Base-by-base conservation (phyloP, 2,888 invertebrate species). In the Pardosa pseudoannulata region DNA sequence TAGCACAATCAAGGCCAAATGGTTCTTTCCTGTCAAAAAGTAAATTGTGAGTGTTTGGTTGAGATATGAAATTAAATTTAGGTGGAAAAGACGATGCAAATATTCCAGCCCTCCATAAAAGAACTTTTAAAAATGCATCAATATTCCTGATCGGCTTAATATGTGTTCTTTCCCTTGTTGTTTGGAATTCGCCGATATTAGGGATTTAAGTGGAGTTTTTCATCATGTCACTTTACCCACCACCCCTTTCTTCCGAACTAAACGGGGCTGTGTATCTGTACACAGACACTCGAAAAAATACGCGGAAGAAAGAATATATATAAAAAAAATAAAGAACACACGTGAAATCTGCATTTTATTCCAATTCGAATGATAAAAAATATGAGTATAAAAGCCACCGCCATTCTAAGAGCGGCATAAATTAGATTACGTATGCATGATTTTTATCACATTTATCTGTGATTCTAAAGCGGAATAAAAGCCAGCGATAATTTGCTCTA, bases 191-290 rank as follows among this genome's bases (percentile, higher is more conserved):
- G 32, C 28, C 50, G 72, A 67, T 80, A 80, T 80, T 80, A 80
- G 74, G 72, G 81, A 74, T 74, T 81, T 68, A 81, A 81, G 81
- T 74, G 74, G 56, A 81, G 81, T 74, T 81, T 81, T 81, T 81
- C 81, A 74, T 81, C 81, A 81, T 81, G 74, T 81, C 74, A 81
- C 65, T 65, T 36, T 1, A 19, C 71, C 64, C 68, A 9, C 68
- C 9, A n/a, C 41, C n/a, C 41, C 50, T 36, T 32, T 27, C 56
- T 31, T 50, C 13, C 46, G 0, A 46, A 62, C 23, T 19, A 56
- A 23, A 56, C 56, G 56, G 2, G 56, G 1, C 23, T 56, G 56
- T 56, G 16, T 23, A 56, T 56, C 56, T 56, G 16, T 16, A 56
- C 7, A 56, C 56, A 56, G 46, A 46, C 46, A 31, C 9, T n/a